phyloP scores from a whole-genome alignment of 2,888 invertebrate genomes.

The Chaetogeoica ovagalla region DNA sequence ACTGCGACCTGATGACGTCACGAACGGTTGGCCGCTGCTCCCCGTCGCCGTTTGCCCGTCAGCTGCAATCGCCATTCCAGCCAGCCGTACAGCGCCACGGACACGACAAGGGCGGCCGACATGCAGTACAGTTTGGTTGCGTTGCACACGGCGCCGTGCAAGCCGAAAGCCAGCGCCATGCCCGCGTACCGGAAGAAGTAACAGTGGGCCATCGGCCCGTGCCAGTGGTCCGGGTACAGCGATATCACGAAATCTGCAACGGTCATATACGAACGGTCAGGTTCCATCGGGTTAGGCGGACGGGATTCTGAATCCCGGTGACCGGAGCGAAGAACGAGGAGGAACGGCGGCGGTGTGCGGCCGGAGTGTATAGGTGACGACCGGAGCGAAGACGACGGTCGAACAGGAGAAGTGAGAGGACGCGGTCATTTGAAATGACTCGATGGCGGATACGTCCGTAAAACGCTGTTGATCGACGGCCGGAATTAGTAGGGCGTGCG shows the following conservation, averaged over 20 bases:
- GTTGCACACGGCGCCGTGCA: conserved; percentile 66
- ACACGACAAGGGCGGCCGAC: conserved; percentile 62
- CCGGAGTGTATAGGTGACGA: no score
- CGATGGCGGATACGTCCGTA: no score
- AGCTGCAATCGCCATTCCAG: conserved; percentile 59
- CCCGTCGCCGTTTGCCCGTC: conserved; percentile 23
- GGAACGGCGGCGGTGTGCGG: no score
- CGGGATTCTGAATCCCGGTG: no score
- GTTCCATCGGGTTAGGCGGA: not conserved
- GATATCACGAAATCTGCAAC: conserved; percentile 56
- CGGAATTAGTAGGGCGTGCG: no score
- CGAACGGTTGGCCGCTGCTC: conserved; percentile 12
- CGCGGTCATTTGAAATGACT: no score
- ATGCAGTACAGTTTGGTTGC: conserved; percentile 62
- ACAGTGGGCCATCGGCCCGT: conserved; percentile 61
- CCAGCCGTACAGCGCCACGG: conserved; percentile 64
- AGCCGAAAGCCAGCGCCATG: conserved; percentile 65
- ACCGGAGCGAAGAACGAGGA: no score
- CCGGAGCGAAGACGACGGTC: no score
- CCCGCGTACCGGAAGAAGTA: conserved; percentile 65
- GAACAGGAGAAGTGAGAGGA: no score
- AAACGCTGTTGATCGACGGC: no score
- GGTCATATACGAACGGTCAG: conserved; percentile 1
- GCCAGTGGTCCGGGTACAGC: conserved; percentile 60
- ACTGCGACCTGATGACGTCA: conserved; percentile 7